Base-by-base conservation (phyloP, 1,140 invertebrate genomes). In the Diabrotica virgifera region DNA sequence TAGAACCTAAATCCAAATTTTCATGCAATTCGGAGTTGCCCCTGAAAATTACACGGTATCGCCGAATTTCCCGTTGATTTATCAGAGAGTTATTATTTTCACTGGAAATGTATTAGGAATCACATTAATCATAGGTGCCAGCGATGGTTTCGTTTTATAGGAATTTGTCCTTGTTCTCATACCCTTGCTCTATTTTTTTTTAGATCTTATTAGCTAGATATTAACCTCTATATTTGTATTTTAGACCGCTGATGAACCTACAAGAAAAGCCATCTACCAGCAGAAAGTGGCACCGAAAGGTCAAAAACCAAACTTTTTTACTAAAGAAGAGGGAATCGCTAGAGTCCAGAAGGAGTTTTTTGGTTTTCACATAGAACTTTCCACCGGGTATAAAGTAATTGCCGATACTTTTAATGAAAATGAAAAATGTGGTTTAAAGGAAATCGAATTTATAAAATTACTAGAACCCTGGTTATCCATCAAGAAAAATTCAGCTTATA, bases 341-440 rank as follows among this genome's bases (percentile, higher is more conserved):
- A 75, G 77, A 65, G 76, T 88, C 11, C 77, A 78, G 71, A 79
- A 82, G 63, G 85, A 85, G 62, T 74, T 85, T 11, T 88, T 87
- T 61, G 87, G 86, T 2, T 87, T 88, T 64, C 85, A 87, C 67
- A 82, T 83, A 69, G 86, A 86, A 71, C 72, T 75, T 0, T 82
- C 84, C 1, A 77, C 83, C 0, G 81, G 83, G 0, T 87, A 87
- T 70, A 83, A 86, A 68, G 73, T 87, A 12, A 81, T 88, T 5
- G 81, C 82, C 52, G 83, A 86, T 71, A 85, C 81, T 59, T 89
- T 84, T 68, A 75, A 80, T 5, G 86, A 87, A 73, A 81, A 82
- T 5, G 85, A 88, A 71, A 88, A 87, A 73, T 89, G 87, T 72
- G 83, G 85, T 0, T 72, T 88, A 4, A 79, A 82, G 54, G 84